phyloP scores from a whole-genome alignment of 2,888 invertebrate species.

The Pasiphila rectangulata region DNA sequence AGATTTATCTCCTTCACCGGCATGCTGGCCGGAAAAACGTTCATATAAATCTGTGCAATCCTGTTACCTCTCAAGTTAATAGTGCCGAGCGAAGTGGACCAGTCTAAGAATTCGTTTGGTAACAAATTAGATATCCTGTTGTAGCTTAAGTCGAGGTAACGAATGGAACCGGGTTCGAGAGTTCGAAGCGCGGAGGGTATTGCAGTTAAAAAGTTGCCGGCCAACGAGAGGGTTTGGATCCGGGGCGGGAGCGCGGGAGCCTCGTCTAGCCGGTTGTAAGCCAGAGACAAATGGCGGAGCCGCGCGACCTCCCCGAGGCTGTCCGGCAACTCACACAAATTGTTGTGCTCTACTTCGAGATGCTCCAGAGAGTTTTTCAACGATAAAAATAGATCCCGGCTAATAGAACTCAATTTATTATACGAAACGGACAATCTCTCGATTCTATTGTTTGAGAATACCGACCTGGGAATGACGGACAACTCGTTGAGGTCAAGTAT shows the following conservation, averaged over 20 bases:
- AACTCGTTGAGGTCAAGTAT: conserved; percentile 91
- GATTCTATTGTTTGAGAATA: conserved; percentile 86
- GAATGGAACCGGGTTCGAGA: conserved; percentile 86
- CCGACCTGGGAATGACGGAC: conserved; percentile 82
- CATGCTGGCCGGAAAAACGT: conserved; percentile 86
- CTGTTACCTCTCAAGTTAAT: conserved; percentile 91
- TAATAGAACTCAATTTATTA: conserved; percentile 86
- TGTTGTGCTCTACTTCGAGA: conserved; percentile 91
- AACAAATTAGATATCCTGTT: conserved; percentile 90
- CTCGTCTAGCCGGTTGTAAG: conserved; percentile 85
- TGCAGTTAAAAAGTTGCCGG: conserved; percentile 88
- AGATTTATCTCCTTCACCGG: conserved; percentile 93
- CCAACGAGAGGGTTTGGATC: conserved; percentile 88
- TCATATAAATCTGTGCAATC: conserved; percentile 86
- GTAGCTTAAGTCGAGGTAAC: conserved; percentile 92
- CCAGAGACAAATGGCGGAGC: conserved; percentile 90
- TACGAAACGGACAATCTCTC: conserved; percentile 90
- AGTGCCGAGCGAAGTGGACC: conserved; percentile 90
- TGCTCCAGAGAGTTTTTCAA: conserved; percentile 88
- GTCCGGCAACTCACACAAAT: conserved; percentile 84
- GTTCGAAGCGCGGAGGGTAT: conserved; percentile 87
- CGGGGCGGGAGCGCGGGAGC: conserved; percentile 84
- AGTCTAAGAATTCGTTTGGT: conserved; percentile 87
- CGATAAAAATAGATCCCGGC: conserved; percentile 86
- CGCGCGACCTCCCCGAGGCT: conserved; percentile 85